Conservation (phyloP, 1,140 invertebrate species). For the Heliconius eleuchia region DNA sequence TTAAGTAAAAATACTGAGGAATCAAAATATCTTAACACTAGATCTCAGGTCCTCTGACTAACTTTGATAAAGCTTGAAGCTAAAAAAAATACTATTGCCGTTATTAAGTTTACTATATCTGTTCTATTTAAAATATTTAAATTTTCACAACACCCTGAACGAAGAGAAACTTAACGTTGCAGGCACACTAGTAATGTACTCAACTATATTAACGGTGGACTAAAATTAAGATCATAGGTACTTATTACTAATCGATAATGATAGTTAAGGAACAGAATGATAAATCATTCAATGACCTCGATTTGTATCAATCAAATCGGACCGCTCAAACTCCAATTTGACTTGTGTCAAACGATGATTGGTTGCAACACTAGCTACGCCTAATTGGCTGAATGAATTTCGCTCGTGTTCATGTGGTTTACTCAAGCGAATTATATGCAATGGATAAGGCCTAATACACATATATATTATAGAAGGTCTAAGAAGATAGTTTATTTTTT, state of each 20-base stretch:
- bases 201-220: neutral
- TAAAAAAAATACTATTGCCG: too few relatives aligned
- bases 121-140: neutral
- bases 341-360: conserved; percentile 77
- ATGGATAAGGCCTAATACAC: conserved; percentile 30
- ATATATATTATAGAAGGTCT: neutral
- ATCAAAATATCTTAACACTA: too few relatives aligned
- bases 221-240: neutral
- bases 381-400: conserved; percentile 76
- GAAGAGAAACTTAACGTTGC: neutral
- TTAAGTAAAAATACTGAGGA: too few relatives aligned
- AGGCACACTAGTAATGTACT: neutral
- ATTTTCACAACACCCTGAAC: neutral
- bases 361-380: conserved; percentile 69
- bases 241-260: conserved; percentile 29
- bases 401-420: conserved; percentile 51
- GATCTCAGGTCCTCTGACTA: too few relatives aligned
- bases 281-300: conserved; percentile 73
- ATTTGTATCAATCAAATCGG: conserved; percentile 73
- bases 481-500: neutral
- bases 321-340: conserved; percentile 69
- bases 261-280: conserved; percentile 42
- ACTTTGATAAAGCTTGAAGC: too few relatives aligned
- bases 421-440: conserved; percentile 32
- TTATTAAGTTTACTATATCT: neutral